Base-by-base conservation (phyloP, 1,140 invertebrate genomes). In the Alviniconcha marisindica region DNA sequence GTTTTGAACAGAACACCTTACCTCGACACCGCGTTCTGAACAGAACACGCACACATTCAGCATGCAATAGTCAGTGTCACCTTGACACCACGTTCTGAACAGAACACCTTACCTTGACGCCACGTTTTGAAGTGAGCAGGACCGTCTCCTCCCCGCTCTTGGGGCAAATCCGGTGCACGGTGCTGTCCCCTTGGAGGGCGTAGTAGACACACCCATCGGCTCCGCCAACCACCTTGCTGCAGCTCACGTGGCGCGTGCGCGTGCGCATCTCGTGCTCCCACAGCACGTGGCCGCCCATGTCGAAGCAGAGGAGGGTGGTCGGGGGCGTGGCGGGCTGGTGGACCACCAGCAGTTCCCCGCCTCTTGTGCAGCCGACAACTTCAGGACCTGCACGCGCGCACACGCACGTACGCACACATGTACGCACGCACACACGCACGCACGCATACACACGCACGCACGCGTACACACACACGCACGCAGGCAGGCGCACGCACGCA, bases 241-340 rank as follows among this genome's bases (percentile, higher is more conserved):
- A 80, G 56, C 15, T 44, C 31, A 80, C 78, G 78, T 80, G 78
- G n/a, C 78, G 78, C 1, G 4, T 2, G 38, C 15, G 12, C 56
- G 21, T 24, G 56, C 18, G 56, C 36, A 80, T 38, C 15, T 38
- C 36, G 40, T 60, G 78, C 38, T 15, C 3, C 78, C 78, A 80
- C 31, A 69, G 38, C 36, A 66, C 78, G n/a, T 42, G n/a, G n/a
- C 78, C 78, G 0, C 14, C 56, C 78, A 80, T 80, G 78, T 80
- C 78, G 78, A 80, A 80, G 60, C 78, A 80, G 7, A 80, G 33
- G 24, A 80, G 21, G n/a, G 56, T 66, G 2, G 78, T 80, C 21
- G 78, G 78, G 15, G 78, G 78, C 24, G 18, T 3, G 54, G 60
- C 36, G 15, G 78, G 78, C 56, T 80, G 78, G 78, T 80, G 40